A percentile compares a stretch with the other conserved stretches of the same genome.
These are phyloP conservation scores for Hermatobates lingyangjiaoensis DNA, from an alignment of 1,140 invertebrate species.

Conservation along the genomic window DNA sequence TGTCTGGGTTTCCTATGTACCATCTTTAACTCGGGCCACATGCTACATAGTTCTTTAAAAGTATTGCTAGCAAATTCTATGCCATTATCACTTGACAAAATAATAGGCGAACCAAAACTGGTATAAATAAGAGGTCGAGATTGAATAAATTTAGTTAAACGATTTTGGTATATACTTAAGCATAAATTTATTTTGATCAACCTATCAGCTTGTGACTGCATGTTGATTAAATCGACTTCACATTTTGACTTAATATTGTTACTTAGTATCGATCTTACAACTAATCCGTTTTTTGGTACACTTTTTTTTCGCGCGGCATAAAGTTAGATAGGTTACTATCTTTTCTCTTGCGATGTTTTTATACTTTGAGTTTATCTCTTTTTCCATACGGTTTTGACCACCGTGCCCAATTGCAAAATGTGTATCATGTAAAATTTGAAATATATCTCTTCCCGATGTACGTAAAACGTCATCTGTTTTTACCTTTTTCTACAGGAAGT, in stretches of 20 bases:
- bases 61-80: constrained; percentile 17
- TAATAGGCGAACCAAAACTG: constrained; percentile 22
- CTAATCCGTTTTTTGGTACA: constrained; percentile 10
- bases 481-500: no score
- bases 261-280: constrained; percentile 21
- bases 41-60: constrained; percentile 19
- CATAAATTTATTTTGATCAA: constrained; percentile 25
- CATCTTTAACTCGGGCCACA: constrained; percentile 21
- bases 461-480: no score
- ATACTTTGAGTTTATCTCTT: no score
- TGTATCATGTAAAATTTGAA: no score
- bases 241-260: constrained; percentile 22
- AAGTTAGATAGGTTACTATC: no score
- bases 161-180: constrained; percentile 29
- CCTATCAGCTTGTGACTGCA: constrained; percentile 24
- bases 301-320: no score
- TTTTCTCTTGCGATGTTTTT: no score
- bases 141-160: constrained; percentile 27
- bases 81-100: constrained; percentile 20
- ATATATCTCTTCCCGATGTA: no score
- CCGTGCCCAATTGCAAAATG: no score
- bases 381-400: no score
- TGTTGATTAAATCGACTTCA: constrained; percentile 29
- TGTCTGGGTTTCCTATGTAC: constrained; percentile 18
- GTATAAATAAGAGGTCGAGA: constrained; percentile 16